These are phyloP conservation scores for Microplitis manilae DNA, from an alignment of 2,888 invertebrate genomes.

Conservation along the genomic window DNA sequence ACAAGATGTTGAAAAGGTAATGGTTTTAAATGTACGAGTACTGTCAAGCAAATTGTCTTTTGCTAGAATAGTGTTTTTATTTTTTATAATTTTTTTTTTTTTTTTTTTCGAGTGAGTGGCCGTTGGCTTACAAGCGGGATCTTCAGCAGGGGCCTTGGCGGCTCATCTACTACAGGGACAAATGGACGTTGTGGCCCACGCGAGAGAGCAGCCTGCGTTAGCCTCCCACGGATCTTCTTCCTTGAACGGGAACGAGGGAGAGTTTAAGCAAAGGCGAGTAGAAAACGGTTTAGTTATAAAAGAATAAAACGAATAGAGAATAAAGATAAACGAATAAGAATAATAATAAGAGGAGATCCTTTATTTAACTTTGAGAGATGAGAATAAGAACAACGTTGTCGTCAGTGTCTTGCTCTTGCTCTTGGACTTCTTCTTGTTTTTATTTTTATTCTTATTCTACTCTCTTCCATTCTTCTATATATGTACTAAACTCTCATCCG, in stretches of 20 bases:
- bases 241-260: constrained; percentile 28
- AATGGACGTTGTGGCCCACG: constrained; percentile 59
- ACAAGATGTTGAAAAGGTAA: constrained; percentile 13
- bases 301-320: constrained; percentile 11
- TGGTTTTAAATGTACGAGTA: background rate
- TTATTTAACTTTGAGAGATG: constrained; percentile 8
- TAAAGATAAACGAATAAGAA: constrained; percentile 13
- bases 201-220: constrained; percentile 50
- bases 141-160: constrained; percentile 50
- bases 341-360: background rate
- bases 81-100: constrained; percentile 10
- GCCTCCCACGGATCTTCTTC: constrained; percentile 59
- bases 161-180: constrained; percentile 52
- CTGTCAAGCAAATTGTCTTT: constrained; percentile 7
- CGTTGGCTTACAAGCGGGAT: constrained; percentile 36
- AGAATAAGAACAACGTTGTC: constrained; percentile 33
- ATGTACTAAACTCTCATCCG: background rate
- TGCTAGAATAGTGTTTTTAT: background rate
- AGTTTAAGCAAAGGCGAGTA: constrained; percentile 21
- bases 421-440: constrained; percentile 18
- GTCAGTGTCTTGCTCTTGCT: constrained; percentile 17
- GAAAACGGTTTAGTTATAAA: constrained; percentile 6
- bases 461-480: constrained; percentile 12
- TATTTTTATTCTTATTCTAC: constrained; percentile 27
- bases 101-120: constrained; percentile 8